A percentile compares a stretch with the other conserved stretches of the same genome.
These are phyloP conservation scores for Bemisia tabaci DNA, from an alignment of 1,140 invertebrate species.

Conservation along the genomic window DNA sequence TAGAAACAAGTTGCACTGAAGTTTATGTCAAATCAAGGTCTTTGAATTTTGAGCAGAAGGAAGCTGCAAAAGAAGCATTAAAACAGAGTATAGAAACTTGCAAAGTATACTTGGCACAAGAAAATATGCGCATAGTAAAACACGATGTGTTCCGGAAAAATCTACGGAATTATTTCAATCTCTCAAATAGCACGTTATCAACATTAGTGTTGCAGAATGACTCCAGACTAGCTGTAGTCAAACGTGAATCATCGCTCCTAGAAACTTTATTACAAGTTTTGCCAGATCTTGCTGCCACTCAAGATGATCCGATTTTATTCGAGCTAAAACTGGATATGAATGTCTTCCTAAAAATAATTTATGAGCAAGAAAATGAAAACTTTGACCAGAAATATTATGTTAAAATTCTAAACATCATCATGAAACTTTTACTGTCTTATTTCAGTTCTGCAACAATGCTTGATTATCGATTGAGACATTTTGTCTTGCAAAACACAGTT, in stretches of 20 bases:
- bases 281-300: not conserved
- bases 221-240: slow-evolving; percentile 25
- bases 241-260: slow-evolving; percentile 28
- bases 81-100: not conserved
- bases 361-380: not conserved
- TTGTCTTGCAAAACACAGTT: not conserved
- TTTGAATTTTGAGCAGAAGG: slow-evolving; percentile 26
- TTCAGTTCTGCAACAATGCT: not conserved
- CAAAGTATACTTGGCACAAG: slow-evolving; percentile 1
- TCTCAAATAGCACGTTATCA: slow-evolving; percentile 20
- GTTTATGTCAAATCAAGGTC: slow-evolving; percentile 51
- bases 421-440: not conserved
- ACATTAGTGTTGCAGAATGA: slow-evolving; percentile 27
- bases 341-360: not conserved
- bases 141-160: not conserved
- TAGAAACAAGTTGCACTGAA: slow-evolving; percentile 44
- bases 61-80: slow-evolving; percentile 9
- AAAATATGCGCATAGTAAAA: not conserved
- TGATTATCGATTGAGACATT: not conserved
- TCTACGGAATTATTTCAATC: not conserved
- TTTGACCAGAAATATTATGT: not conserved
- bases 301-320: not conserved
- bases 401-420: not conserved
- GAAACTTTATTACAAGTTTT: slow-evolving; percentile 5
- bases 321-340: not conserved